Evolutionary conservation across 2,888 invertebrate species (phyloP).

Genomic region (Agriopis aurantiaria): DNA sequence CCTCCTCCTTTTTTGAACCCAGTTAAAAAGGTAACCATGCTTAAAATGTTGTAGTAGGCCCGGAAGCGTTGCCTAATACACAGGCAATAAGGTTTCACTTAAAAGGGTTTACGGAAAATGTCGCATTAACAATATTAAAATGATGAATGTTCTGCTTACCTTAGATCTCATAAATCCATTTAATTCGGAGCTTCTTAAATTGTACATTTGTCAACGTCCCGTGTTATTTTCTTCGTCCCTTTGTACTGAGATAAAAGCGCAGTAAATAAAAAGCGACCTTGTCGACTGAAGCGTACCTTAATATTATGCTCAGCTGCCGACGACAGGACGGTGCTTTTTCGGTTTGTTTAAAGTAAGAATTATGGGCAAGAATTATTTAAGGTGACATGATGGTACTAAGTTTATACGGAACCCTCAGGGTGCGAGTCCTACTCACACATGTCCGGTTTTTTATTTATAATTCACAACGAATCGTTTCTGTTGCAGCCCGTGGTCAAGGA

Average conservation of each 20-base stretch:
- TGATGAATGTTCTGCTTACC: slow-evolving; percentile 1
- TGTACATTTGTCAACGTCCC: slow-evolving; percentile 27
- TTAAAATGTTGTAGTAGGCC: too few relatives aligned
- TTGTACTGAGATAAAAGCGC: slow-evolving; percentile 21
- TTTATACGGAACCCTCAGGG: too few relatives aligned
- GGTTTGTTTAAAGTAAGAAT: slow-evolving; percentile 1
- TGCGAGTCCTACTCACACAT: too few relatives aligned
- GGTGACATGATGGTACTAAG: background rate
- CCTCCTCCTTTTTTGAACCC: too few relatives aligned
- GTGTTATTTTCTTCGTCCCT: slow-evolving; percentile 13
- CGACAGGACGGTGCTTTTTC: background rate
- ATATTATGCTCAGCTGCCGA: background rate
- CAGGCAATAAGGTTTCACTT: too few relatives aligned
- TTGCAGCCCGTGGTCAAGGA: slow-evolving; percentile 89
- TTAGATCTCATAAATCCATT: slow-evolving; percentile 5
- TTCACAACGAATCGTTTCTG: background rate
- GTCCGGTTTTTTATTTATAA: too few relatives aligned
- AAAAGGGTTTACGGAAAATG: background rate
- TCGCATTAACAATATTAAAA: slow-evolving; percentile 2
- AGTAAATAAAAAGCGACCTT: slow-evolving; percentile 17
- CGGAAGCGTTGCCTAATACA: too few relatives aligned
- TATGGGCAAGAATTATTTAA: background rate
- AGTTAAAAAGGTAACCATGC: too few relatives aligned
- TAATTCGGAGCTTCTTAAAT: slow-evolving; percentile 13
- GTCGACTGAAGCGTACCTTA: slow-evolving; percentile 4